Evolutionary conservation across 2,888 invertebrate species (phyloP).

Genomic region (Anodontia alba): DNA sequence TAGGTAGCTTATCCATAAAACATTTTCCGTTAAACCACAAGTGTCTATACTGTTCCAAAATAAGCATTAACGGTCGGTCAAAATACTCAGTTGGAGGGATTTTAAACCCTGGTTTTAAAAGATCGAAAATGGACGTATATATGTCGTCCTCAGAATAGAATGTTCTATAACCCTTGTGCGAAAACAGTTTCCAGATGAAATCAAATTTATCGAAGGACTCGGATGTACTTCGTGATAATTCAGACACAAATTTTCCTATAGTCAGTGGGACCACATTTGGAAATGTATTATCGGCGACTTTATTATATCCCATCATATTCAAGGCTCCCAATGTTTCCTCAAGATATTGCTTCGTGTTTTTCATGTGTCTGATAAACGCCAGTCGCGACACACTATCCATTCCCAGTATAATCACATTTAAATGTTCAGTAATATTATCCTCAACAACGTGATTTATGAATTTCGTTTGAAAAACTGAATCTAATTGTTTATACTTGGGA

Average conservation of each 20-base stretch:
- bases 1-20: constrained; percentile 78
- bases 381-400: too few relatives aligned
- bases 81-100: constrained; percentile 82
- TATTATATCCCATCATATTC: too few relatives aligned
- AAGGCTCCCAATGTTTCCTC: too few relatives aligned
- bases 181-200: constrained; percentile 81
- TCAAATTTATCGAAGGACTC: constrained; percentile 75
- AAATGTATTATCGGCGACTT: too few relatives aligned
- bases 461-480: too few relatives aligned
- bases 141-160: constrained; percentile 82
- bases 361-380: too few relatives aligned
- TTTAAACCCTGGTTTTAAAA: constrained; percentile 80
- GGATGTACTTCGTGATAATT: constrained; percentile 71
- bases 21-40: constrained; percentile 60
- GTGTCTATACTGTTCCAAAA: constrained; percentile 65
- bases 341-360: too few relatives aligned
- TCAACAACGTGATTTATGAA: too few relatives aligned
- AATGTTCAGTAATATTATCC: too few relatives aligned
- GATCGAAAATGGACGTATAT: constrained; percentile 77
- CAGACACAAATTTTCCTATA: constrained; percentile 70
- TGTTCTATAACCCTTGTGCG: constrained; percentile 79
- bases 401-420: too few relatives aligned
- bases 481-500: too few relatives aligned
- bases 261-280: too few relatives aligned
- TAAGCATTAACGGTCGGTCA: constrained; percentile 82